These are phyloP conservation scores for Sterrhoptilus dennistouni DNA, from an alignment of 2,113 vertebrate species.

Conservation along the genomic window DNA sequence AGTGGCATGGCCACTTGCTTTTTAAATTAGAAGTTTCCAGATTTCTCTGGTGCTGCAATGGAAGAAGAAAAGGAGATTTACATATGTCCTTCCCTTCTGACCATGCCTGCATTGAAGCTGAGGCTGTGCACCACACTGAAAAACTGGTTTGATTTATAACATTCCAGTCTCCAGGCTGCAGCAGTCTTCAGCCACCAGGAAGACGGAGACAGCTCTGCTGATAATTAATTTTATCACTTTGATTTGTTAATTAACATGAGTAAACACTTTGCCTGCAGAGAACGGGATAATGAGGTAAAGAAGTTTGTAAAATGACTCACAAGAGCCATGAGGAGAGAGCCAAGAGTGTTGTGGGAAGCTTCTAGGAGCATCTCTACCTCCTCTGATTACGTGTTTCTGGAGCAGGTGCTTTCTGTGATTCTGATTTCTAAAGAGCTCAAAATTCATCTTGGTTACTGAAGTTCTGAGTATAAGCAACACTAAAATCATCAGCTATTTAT, in stretches of 20 bases:
- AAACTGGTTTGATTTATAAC: neutral
- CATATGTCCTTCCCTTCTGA: neutral
- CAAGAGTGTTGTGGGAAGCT: neutral
- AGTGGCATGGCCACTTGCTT: neutral
- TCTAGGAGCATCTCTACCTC: neutral
- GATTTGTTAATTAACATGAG: neutral
- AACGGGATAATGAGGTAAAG: neutral
- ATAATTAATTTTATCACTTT: neutral
- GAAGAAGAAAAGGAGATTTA: neutral
- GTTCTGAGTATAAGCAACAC: neutral
- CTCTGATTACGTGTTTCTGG: neutral
- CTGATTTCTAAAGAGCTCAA: neutral
- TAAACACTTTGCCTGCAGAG: neutral
- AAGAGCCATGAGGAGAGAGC: neutral
- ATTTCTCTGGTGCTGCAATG: neutral
- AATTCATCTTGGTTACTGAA: neutral
- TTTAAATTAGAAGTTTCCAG: neutral
- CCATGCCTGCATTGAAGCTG: neutral
- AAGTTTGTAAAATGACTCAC: neutral
- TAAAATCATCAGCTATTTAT: neutral
- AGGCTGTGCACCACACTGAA: neutral
- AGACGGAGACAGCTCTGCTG: neutral
- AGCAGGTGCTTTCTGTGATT: neutral
- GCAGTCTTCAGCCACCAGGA: neutral
- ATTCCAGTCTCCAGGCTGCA: neutral